Conservation (phyloP, 53 echinoderm and acorn worm genomes). For the Temnopleurus reevesii region DNA sequence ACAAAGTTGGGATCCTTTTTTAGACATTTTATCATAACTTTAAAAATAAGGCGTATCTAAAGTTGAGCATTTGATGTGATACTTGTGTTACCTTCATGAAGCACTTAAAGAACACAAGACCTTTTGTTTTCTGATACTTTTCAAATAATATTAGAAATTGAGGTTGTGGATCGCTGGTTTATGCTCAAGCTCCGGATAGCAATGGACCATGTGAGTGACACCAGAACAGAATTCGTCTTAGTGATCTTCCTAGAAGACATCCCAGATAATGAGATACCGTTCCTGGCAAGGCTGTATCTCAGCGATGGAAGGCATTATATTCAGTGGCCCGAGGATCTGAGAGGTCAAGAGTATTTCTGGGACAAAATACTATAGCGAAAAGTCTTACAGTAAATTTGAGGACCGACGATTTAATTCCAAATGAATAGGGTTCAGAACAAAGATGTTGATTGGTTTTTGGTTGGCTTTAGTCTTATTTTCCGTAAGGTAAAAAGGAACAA, state of each 20-base stretch:
- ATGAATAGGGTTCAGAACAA: too few species aligned
- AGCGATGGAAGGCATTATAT: background rate
- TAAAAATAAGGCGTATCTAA: too few species aligned
- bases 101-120: too few species aligned
- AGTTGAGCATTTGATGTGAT: too few species aligned
- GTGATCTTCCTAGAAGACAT: constrained; percentile 6
- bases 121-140: too few species aligned
- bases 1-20: too few species aligned
- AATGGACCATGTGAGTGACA: background rate
- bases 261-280: constrained; percentile 14
- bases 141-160: too few species aligned
- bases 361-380: background rate
- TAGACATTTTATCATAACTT: too few species aligned
- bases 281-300: constrained; percentile 4
- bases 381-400: background rate
- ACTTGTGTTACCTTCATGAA: too few species aligned
- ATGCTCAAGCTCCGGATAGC: background rate
- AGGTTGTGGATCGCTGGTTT: constrained; percentile 15
- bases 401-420: background rate
- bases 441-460: too few species aligned
- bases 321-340: background rate
- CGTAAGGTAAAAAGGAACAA: too few species aligned
- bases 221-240: background rate
- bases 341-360: background rate
- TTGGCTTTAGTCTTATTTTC: too few species aligned